Base-by-base conservation (phyloP, 2,888 invertebrate genomes). In the Ommatoiulus sabulosus region DNA sequence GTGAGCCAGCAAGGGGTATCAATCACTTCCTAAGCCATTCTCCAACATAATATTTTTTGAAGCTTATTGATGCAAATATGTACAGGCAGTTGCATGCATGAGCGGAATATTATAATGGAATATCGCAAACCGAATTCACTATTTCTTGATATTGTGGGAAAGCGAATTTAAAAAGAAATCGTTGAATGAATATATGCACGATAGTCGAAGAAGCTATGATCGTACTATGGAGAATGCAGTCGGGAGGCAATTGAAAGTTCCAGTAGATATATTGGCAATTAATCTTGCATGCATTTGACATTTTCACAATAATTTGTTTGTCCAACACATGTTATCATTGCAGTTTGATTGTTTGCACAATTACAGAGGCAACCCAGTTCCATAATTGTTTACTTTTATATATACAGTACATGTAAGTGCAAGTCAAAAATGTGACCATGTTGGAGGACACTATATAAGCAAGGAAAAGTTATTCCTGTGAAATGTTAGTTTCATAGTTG, bases 21-120 rank as follows among this genome's bases (percentile, higher is more conserved):
- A 72, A 72, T 72, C 72, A 72, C 72, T 24, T 72, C 72, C 72
- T 72, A 72, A 72, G 72, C 24, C 24, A 72, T 72, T 72, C 24
- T 24, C 72, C 72, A 72, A 24, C 72, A n/a, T 72, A 52, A 52
- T 52, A 72, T 72, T 72, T 72, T 72, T 72, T 72, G 35, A 72
- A 72, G 72, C 72, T 72, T 72, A 72, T 72, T 72, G 72, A 72
- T 72, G 72, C 72, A 72, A 72, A 72, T 72, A 72, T 72, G 72
- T 72, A 24, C 72, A 72, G 63, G 24, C 72, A 72, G 72, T 72
- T 72, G 72, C 72, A 72, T 24, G 72, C 72, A 72, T 72, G 72
- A 72, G 24, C 72, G 72, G 24, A 72, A 72, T 72, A 72, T 72
- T 72, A 72, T 72, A 72, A 72, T 72, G 72, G 72, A 72, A 72